Percentiles rank a stretch among this genome's conserved stretches.
phyloP scores from a whole-genome alignment of 1,140 invertebrate species.

The Bombus superbus region DNA sequence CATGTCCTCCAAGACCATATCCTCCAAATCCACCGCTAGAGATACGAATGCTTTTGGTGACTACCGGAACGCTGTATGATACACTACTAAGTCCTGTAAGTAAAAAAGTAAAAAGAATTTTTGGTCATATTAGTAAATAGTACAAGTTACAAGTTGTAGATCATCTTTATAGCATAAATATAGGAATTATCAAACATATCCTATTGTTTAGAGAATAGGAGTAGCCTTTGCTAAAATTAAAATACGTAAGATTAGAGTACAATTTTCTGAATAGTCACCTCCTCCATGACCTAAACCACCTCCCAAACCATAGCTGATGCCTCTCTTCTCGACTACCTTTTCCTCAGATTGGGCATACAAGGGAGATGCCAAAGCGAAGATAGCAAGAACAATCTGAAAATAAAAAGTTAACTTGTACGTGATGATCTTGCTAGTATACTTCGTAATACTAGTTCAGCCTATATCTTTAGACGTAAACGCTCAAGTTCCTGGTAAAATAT shows the following conservation, averaged over 20 bases:
- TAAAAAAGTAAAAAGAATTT: background rate
- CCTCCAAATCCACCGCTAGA: background rate
- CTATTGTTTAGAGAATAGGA: no score
- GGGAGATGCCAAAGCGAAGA: constrained; percentile 72
- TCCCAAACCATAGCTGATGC: constrained; percentile 52
- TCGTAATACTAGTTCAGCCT: background rate
- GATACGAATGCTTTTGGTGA: background rate
- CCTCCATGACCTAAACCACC: constrained; percentile 53
- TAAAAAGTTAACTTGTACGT: background rate
- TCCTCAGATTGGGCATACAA: constrained; percentile 69
- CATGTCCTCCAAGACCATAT: constrained; percentile 41
- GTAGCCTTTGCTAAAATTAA: background rate
- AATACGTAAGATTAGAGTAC: background rate
- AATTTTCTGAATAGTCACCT: background rate
- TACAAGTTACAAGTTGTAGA: background rate
- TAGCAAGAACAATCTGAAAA: constrained; percentile 69
- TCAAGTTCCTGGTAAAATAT: no score
- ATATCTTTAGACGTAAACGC: background rate
- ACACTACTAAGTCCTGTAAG: constrained; percentile 49
- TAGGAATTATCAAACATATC: background rate
- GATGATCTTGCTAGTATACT: no score
- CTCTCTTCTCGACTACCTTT: constrained; percentile 77
- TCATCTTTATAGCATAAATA: background rate
- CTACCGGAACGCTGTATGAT: background rate
- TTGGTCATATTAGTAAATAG: no score